A percentile compares a stretch with the other conserved stretches of the same genome.
These are phyloP conservation scores for Drosophila elegans DNA, from an alignment of 1,140 invertebrate genomes.

Conservation along the genomic window DNA sequence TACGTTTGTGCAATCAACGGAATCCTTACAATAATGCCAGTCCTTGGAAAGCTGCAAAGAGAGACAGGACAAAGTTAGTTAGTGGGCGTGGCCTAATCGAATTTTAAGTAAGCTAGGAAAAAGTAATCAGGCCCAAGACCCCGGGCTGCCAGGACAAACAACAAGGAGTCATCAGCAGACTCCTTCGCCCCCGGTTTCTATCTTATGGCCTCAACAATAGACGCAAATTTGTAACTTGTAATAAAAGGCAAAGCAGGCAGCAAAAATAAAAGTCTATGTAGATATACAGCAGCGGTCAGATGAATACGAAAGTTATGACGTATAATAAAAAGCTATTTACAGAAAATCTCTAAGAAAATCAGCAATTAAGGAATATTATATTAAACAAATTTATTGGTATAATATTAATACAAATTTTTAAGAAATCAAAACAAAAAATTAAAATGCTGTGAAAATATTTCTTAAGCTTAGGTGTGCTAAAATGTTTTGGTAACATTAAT, in stretches of 20 bases:
- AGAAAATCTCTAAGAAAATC: too few species aligned
- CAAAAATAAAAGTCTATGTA: conserved; percentile 38
- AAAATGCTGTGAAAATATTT: too few species aligned
- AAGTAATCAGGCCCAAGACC: conserved; percentile 76
- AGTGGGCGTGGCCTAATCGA: conserved; percentile 79
- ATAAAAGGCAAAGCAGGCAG: conserved; percentile 61
- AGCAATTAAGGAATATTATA: too few species aligned
- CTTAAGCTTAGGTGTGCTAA: too few species aligned
- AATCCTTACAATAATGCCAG: conserved; percentile 78
- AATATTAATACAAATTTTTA: too few species aligned
- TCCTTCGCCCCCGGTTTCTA: conserved; percentile 14
- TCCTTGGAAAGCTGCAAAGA: conserved; percentile 68
- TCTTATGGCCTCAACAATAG: conserved; percentile 60
- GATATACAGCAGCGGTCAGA: conserved; percentile 14
- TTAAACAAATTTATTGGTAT: too few species aligned
- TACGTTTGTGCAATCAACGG: conserved; percentile 73
- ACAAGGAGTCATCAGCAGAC: conserved; percentile 50
- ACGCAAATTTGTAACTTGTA: conserved; percentile 81
- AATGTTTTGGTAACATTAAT: too few species aligned
- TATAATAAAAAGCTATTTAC: too few species aligned
- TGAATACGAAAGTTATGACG: neutral
- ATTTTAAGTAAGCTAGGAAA: conserved; percentile 80
- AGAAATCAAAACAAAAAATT: too few species aligned
- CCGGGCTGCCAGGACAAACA: conserved; percentile 55
- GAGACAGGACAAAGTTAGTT: conserved; percentile 69